Base-by-base conservation (phyloP, 2,113 vertebrate species). In the Podocnemis expansa region DNA sequence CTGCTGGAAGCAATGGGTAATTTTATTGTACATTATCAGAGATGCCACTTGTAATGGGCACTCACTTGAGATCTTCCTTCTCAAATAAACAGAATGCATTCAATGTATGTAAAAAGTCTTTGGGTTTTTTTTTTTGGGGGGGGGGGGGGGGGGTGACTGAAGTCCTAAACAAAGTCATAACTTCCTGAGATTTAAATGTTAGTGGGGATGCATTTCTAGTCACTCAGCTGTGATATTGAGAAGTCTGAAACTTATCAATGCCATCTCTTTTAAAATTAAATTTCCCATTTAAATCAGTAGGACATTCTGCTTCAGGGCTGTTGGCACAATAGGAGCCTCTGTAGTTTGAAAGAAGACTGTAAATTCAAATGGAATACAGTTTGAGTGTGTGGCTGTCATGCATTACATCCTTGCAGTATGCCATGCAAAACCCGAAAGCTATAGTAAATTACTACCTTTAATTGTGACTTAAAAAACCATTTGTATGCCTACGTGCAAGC, bases 1-100 rank as follows among this genome's bases (percentile, higher is more conserved):
- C 98, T 98, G 98, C 98, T 98, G 98, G 98, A 99, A 98, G 98
- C 98, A 98, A 98, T 98, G 98, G 98, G 98, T 99, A 97, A 97
- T 98, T 98, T 98, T 98, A 97, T 98, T 99, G 98, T 99, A 99
- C 96, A 98, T 98, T 97, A 96, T 89, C 94, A 97, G 96, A 98
- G 98, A 98, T 98, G 98, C 98, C 98, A 98, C 98, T 97, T 97
- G 91, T 97, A 98, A 98, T 60, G 97, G 98, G 98, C 98, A 96
- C 98, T 98, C 98, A 41, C 98, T 96, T 98, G 98, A 99, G 98
- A 99, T 99, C 96, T 98, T 98, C 98, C 98, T 99, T 99, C 98
- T 99, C 98, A 98, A 99, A 99, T 99, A 99, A 99, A 99, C 97
- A 98, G 97, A 99, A 98, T 98, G 98, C 98, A 98, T 99, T 99